These are phyloP conservation scores for Orycteropus afer DNA, from an alignment of 2,113 vertebrate species.

Conservation along the genomic window DNA sequence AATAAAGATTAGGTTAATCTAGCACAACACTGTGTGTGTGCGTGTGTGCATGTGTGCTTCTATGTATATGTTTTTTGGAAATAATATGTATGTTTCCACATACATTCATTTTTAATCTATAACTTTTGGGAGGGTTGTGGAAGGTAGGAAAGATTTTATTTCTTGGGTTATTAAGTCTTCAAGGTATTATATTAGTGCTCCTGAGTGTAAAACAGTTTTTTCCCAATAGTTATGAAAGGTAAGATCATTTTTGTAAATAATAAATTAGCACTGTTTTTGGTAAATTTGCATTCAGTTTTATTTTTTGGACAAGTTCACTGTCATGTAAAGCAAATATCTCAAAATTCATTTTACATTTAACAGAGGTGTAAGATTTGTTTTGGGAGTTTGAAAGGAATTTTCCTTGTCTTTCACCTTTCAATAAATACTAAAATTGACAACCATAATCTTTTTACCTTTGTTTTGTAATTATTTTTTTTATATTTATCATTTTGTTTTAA, in stretches of 20 bases:
- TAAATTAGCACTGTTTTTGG: slow-evolving; percentile 59
- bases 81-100: slow-evolving; percentile 9
- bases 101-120: slow-evolving; percentile 56
- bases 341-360: slow-evolving; percentile 64
- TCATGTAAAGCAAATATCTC: slow-evolving; percentile 60
- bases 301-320: slow-evolving; percentile 49
- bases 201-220: slow-evolving; percentile 47
- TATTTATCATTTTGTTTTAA: slow-evolving; percentile 41
- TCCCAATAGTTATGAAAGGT: slow-evolving; percentile 46
- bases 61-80: slow-evolving; percentile 30
- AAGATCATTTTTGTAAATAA: slow-evolving; percentile 72
- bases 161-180: slow-evolving; percentile 44
- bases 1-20: slow-evolving; percentile 67
- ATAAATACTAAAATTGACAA: slow-evolving; percentile 77
- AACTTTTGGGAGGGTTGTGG: not conserved
- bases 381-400: slow-evolving; percentile 66
- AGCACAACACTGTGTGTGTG: slow-evolving; percentile 48
- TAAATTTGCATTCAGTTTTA: slow-evolving; percentile 55
- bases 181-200: slow-evolving; percentile 56
- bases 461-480: slow-evolving; percentile 72
- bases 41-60: not conserved
- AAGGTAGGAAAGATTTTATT: slow-evolving; percentile 51
- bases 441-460: slow-evolving; percentile 57
- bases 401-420: slow-evolving; percentile 75
- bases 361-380: slow-evolving; percentile 63